Conservation (phyloP, 2,888 invertebrate species). For the Dysmachus trigonus region DNA sequence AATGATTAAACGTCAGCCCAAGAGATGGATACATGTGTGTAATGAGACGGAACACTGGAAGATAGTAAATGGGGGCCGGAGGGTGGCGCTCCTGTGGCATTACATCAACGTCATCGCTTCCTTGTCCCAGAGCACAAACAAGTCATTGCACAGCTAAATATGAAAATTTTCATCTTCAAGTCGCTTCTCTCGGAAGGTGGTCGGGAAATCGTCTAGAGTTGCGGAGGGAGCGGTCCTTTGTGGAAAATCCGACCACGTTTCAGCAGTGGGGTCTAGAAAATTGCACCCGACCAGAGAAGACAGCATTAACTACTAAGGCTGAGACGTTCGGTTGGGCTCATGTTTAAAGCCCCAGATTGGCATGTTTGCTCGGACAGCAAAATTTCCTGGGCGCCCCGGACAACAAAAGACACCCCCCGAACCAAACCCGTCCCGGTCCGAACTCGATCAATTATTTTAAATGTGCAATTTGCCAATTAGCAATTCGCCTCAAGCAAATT, state of each 20-base stretch:
- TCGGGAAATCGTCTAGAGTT: neutral
- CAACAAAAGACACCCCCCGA: neutral
- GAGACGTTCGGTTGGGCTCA: neutral
- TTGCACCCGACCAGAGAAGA: neutral
- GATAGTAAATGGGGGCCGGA: constrained; percentile 28
- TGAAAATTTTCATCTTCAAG: constrained; percentile 37
- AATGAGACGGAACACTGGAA: constrained; percentile 43
- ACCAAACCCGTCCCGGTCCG: neutral
- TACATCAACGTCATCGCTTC: constrained; percentile 41
- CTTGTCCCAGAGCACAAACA: constrained; percentile 15
- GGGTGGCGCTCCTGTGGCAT: neutral
- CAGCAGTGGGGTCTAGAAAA: neutral
- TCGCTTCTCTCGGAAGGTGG: neutral
- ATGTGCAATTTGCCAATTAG: constrained; percentile 22
- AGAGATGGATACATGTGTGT: constrained; percentile 41
- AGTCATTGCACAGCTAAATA: constrained; percentile 40
- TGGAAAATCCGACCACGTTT: neutral
- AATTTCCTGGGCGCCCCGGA: neutral
- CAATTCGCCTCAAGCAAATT: constrained; percentile 10
- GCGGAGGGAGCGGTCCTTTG: neutral
- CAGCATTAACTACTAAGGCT: neutral
- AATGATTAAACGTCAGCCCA: constrained; percentile 43
- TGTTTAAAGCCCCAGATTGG: neutral
- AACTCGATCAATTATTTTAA: neutral
- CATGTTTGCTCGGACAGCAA: neutral